Percentiles rank a stretch among this genome's conserved stretches.
These are phyloP conservation scores for Sphaerophoria taeniata DNA, from an alignment of 2,888 invertebrate genomes.

Conservation along the genomic window DNA sequence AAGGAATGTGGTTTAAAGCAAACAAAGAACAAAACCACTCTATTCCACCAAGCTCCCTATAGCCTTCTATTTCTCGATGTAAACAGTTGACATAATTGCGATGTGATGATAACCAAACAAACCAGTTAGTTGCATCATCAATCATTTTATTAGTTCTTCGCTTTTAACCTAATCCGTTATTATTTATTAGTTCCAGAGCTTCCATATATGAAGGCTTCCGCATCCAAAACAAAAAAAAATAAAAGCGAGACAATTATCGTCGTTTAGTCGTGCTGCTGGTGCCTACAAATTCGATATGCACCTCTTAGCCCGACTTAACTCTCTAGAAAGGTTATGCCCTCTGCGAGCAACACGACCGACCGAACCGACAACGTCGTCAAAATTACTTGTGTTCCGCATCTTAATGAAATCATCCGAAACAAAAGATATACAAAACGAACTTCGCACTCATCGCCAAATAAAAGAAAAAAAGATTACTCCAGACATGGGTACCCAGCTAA, in stretches of 20 bases:
- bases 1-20: conserved; percentile 4
- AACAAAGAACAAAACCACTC: not conserved
- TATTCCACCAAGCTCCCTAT: not conserved
- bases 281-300: not conserved
- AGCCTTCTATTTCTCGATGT: not conserved
- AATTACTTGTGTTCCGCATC: conserved; percentile 52
- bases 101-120: conserved; percentile 19
- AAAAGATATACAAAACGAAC: conserved; percentile 55
- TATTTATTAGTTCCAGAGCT: conserved; percentile 5
- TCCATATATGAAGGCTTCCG: conserved; percentile 15
- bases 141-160: conserved; percentile 31
- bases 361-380: not conserved
- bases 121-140: conserved; percentile 18
- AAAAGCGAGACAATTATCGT: conserved; percentile 9
- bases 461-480: conserved; percentile 7
- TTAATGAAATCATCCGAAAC: conserved; percentile 64
- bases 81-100: conserved; percentile 9
- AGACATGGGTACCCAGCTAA: conserved; percentile 62
- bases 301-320: conserved; percentile 31
- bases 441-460: conserved; percentile 1
- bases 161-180: conserved; percentile 20
- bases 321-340: conserved; percentile 57
- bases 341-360: conserved; percentile 1
- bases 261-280: not conserved
- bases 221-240: not conserved